A percentile compares a stretch with the other conserved stretches of the same genome.
Evolutionary conservation across 2,888 invertebrate genomes (phyloP).

Genomic region (Andrena minutula): DNA sequence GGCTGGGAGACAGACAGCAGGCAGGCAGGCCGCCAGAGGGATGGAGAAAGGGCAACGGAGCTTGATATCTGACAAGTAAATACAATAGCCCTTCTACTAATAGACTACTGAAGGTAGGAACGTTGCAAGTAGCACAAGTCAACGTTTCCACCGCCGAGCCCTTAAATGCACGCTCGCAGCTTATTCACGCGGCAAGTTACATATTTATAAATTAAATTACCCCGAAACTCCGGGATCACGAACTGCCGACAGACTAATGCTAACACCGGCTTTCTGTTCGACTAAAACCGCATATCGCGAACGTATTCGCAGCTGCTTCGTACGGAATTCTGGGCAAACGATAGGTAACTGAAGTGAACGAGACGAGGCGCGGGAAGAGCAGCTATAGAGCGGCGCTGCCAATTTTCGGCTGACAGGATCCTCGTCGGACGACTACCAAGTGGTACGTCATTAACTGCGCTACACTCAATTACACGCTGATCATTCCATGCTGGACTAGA

Average conservation of each 20-base stretch:
- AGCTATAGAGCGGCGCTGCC: not conserved
- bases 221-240: not conserved
- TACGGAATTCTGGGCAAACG: not conserved
- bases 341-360: not conserved
- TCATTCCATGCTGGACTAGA: conserved; percentile 16
- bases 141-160: not conserved
- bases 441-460: conserved; percentile 22
- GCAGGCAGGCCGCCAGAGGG: not conserved
- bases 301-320: not conserved
- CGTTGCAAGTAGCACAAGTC: not conserved
- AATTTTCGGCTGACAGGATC: not conserved
- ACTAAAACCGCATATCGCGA: conserved; percentile 5
- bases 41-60: not conserved
- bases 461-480: conserved; percentile 40
- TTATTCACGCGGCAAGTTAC: not conserved
- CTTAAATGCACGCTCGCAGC: not conserved
- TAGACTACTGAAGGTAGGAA: no score
- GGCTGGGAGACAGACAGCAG: no score
- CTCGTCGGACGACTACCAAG: not conserved
- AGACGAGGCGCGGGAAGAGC: not conserved
- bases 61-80: no score
- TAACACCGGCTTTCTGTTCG: not conserved
- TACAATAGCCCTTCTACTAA: no score
- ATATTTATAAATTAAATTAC: conserved; percentile 12
- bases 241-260: not conserved